Percentiles rank a stretch among this genome's conserved stretches.
phyloP scores from a whole-genome alignment of 2,888 invertebrate species.

The Sarcophaga caerulescens region DNA sequence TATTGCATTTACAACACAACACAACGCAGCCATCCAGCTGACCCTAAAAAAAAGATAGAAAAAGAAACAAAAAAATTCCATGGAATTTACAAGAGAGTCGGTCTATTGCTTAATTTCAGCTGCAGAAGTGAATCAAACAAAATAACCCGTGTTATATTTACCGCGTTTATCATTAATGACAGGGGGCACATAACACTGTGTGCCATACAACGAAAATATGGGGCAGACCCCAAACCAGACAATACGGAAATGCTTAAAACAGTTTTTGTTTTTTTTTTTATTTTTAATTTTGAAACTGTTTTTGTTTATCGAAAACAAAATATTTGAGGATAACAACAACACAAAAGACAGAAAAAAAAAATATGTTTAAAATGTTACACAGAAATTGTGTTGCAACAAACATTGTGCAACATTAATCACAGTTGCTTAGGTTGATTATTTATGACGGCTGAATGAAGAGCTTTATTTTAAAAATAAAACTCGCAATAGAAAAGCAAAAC shows the following conservation, averaged over 20 bases:
- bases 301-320: background rate
- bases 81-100: constrained; percentile 4
- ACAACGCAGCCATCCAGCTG: constrained; percentile 41
- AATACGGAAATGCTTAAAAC: constrained; percentile 56
- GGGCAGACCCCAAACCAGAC: constrained; percentile 52
- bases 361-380: constrained; percentile 3
- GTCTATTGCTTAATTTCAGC: constrained; percentile 38
- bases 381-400: constrained; percentile 46
- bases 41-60: constrained; percentile 44
- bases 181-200: background rate
- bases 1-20: constrained; percentile 59
- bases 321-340: background rate
- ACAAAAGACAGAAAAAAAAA: constrained; percentile 10
- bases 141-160: constrained; percentile 28
- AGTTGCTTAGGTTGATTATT: constrained; percentile 31
- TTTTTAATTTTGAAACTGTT: background rate
- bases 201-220: constrained; percentile 13
- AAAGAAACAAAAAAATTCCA: constrained; percentile 11
- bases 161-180: constrained; percentile 12
- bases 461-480: constrained; percentile 6
- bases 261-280: constrained; percentile 16
- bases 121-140: constrained; percentile 15
- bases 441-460: background rate
- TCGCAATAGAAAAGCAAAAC: constrained; percentile 5
- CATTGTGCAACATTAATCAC: constrained; percentile 43